Percentiles rank a stretch among this genome's conserved stretches.
Evolutionary conservation across 1,140 invertebrate genomes (phyloP).

Genomic region (Mizuhopecten yessoensis): DNA sequence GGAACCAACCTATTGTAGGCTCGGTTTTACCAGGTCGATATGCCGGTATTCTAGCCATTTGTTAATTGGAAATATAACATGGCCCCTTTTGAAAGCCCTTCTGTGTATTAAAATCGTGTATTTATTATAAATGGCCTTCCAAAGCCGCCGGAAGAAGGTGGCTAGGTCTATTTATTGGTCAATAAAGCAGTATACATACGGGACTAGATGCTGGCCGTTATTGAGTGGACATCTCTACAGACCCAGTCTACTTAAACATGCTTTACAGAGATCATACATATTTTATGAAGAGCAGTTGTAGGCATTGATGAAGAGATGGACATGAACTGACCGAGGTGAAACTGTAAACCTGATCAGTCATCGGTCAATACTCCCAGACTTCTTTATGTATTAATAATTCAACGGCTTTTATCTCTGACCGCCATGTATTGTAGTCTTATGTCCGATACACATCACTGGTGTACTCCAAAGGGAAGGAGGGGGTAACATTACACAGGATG

Average conservation of each 20-base stretch:
- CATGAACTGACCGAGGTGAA: neutral
- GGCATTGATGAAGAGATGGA: neutral
- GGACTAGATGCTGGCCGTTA: neutral
- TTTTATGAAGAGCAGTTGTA: slow-evolving; percentile 8
- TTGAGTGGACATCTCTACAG: neutral
- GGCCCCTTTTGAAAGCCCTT: too few relatives aligned
- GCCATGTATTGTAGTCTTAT: neutral
- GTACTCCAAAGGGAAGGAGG: too few relatives aligned
- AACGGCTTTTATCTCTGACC: neutral
- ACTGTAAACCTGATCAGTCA: neutral
- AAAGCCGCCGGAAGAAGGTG: neutral
- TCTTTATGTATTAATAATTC: neutral
- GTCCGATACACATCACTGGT: too few relatives aligned
- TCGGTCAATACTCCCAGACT: neutral
- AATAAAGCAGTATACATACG: neutral
- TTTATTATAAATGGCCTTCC: too few relatives aligned
- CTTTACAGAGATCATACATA: neutral
- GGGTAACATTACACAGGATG: too few relatives aligned
- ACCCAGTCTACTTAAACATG: neutral
- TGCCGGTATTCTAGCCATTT: too few relatives aligned
- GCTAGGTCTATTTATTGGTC: neutral
- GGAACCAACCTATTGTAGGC: too few relatives aligned
- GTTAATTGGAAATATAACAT: too few relatives aligned
- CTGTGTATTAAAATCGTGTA: too few relatives aligned
- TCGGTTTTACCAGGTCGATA: too few relatives aligned